These are phyloP conservation scores for Andrena dorsata DNA, from an alignment of 2,888 invertebrate species.

Conservation along the genomic window DNA sequence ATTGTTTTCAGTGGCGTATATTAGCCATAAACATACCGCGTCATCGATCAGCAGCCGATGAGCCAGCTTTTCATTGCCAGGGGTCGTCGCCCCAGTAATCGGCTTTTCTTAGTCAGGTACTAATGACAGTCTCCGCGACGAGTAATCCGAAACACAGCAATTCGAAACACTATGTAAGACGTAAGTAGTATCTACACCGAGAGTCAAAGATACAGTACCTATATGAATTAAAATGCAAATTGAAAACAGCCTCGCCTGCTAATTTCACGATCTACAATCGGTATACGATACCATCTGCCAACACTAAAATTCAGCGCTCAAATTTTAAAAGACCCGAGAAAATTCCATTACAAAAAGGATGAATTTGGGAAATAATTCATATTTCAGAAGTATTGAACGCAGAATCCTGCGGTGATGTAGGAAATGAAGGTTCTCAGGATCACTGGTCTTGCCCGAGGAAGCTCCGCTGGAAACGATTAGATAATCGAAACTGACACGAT, in stretches of 20 bases:
- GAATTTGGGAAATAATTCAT: too few species aligned
- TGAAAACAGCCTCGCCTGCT: background rate
- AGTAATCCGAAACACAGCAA: background rate
- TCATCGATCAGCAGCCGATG: constrained; percentile 25
- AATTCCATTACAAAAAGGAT: too few species aligned
- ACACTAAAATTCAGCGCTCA: too few species aligned
- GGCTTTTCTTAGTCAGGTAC: constrained; percentile 23
- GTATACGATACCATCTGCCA: too few species aligned
- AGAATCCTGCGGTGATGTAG: background rate
- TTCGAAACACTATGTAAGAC: background rate
- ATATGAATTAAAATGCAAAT: constrained; percentile 1
- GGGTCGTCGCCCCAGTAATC: constrained; percentile 42
- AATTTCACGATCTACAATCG: background rate
- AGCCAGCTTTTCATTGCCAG: constrained; percentile 14
- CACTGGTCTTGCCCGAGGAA: constrained; percentile 17
- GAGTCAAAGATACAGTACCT: background rate
- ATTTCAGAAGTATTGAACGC: background rate
- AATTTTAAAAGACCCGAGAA: too few species aligned
- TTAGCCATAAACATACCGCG: background rate
- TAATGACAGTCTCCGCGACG: background rate
- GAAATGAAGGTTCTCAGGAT: constrained; percentile 5
- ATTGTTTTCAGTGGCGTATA: background rate
- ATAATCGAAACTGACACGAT: constrained; percentile 70
- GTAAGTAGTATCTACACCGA: too few species aligned
- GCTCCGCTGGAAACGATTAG: constrained; percentile 60